Conservation (phyloP, 2,113 vertebrate species). For the Trogon melanurus region DNA sequence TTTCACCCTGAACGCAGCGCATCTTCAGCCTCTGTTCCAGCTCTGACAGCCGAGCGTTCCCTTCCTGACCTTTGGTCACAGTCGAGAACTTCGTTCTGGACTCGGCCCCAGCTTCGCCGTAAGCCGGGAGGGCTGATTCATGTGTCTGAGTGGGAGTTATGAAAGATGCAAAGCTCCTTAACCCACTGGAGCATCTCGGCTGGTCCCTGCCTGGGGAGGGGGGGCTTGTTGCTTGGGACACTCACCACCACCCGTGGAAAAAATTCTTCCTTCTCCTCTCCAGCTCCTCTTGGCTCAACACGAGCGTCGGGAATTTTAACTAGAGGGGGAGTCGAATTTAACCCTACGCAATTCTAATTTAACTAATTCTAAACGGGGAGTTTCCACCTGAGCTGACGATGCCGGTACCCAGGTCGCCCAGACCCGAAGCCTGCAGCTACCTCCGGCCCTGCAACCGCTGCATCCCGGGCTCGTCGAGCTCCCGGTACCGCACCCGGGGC, state of each 20-base stretch:
- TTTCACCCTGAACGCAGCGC: not conserved
- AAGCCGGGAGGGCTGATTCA: not conserved
- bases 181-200: not conserved
- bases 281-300: not conserved
- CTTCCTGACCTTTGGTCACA: not conserved
- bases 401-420: too few species aligned
- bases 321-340: too few species aligned
- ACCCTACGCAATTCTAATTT: not conserved
- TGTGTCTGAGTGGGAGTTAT: rapidly evolving
- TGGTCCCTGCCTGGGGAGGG: not conserved
- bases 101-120: too few species aligned
- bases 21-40: not conserved
- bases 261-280: not conserved
- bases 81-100: rapidly evolving
- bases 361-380: not conserved
- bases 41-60: not conserved
- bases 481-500: not conserved
- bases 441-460: rapidly evolving
- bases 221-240: not conserved
- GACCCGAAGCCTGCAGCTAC: not conserved
- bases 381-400: not conserved
- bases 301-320: not conserved
- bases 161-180: not conserved
- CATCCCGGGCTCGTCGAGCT: not conserved
- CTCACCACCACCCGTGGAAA: rapidly evolving